Conservation (phyloP, 1,140 invertebrate genomes). For the Drosophila kikkawai region DNA sequence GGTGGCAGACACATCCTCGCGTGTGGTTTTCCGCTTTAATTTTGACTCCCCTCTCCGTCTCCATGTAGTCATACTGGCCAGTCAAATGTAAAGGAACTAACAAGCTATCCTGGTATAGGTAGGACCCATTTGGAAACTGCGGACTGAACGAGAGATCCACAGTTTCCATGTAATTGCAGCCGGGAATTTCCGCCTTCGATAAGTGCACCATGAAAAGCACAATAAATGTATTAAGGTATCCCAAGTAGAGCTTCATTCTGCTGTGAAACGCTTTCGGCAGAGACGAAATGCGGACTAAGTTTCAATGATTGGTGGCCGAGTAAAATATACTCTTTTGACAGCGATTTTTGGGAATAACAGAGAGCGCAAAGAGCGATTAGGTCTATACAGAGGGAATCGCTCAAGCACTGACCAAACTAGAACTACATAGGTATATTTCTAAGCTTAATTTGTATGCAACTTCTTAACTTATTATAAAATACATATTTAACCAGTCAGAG, state of each 20-base stretch:
- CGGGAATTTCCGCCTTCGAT: neutral
- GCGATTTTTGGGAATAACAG: too few relatives aligned
- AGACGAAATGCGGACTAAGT: neutral
- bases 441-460: too few relatives aligned
- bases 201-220: neutral
- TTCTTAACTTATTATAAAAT: too few relatives aligned
- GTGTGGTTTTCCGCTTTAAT: neutral
- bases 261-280: neutral
- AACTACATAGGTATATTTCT: too few relatives aligned
- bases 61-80: neutral
- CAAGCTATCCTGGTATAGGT: neutral
- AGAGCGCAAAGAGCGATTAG: neutral
- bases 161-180: neutral
- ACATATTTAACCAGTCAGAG: too few relatives aligned
- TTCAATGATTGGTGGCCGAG: neutral
- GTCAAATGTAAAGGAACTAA: neutral
- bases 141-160: neutral
- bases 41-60: neutral
- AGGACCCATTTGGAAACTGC: neutral
- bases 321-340: neutral
- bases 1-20: neutral
- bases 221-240: neutral
- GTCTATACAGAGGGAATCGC: too few relatives aligned
- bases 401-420: too few relatives aligned
- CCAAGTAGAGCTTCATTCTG: neutral